Evolutionary conservation across 2,113 vertebrate species (phyloP).

Genomic region (Plecturocebus donacophilus): DNA sequence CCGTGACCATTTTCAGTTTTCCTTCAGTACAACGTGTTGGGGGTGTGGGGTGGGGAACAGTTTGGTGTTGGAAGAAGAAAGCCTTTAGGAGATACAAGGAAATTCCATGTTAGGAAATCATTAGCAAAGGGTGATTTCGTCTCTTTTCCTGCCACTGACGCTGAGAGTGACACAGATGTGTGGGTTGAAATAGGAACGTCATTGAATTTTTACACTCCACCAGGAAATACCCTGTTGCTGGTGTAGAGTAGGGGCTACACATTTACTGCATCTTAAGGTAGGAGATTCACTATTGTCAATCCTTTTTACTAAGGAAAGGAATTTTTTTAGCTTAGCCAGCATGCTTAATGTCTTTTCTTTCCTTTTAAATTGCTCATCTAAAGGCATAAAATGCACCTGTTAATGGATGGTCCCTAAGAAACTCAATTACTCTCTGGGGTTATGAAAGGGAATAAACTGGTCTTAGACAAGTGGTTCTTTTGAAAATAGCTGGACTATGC

Average conservation of each 20-base stretch:
- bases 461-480: constrained; percentile 8
- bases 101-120: constrained; percentile 90
- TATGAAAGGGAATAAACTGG: neutral
- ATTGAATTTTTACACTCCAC: constrained; percentile 86
- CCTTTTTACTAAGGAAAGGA: constrained; percentile 41
- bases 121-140: constrained; percentile 85
- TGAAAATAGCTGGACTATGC: neutral
- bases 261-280: constrained; percentile 64
- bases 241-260: constrained; percentile 78
- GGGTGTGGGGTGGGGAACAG: neutral
- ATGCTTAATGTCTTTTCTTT: neutral
- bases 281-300: constrained; percentile 60
- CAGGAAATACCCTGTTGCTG: constrained; percentile 89
- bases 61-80: constrained; percentile 79
- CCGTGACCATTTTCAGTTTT: constrained; percentile 79
- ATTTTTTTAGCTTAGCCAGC: constrained; percentile 38
- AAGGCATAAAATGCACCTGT: constrained; percentile 49
- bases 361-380: neutral
- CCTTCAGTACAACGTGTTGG: constrained; percentile 68
- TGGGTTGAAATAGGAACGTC: constrained; percentile 88
- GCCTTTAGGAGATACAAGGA: constrained; percentile 82
- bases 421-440: neutral
- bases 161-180: constrained; percentile 89
- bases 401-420: neutral
- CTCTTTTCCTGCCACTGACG: constrained; percentile 90